phyloP scores from a whole-genome alignment of 2,888 invertebrate species.

The Phoenoteleia sp. region DNA sequence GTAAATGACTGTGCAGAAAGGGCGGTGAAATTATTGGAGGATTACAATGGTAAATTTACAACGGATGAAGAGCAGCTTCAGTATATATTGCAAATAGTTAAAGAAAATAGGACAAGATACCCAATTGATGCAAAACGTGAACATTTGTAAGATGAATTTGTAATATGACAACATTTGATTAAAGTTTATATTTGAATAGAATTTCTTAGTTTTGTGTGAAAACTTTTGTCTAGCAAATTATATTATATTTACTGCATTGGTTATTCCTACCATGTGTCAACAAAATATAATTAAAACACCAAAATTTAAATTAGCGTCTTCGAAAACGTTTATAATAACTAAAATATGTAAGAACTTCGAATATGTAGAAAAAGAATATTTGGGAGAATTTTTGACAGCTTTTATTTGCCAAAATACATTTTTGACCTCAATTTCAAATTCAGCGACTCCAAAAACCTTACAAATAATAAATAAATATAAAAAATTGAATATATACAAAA shows the following conservation, averaged over 20 bases:
- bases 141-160: neutral
- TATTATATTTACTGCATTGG: neutral
- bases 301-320: neutral
- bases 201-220: neutral
- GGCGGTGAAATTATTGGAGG: constrained; percentile 12
- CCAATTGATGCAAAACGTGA: constrained; percentile 8
- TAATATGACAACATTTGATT: neutral
- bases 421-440: neutral
- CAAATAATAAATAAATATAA: neutral
- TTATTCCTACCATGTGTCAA: neutral
- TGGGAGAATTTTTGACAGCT: neutral
- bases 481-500: no score
- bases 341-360: neutral
- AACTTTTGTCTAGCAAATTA: neutral
- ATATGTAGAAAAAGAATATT: neutral
- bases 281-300: neutral
- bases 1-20: constrained; percentile 22
- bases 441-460: neutral
- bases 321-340: neutral
- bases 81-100: constrained; percentile 25
- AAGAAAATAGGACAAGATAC: constrained; percentile 16
- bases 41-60: constrained; percentile 31
- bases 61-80: constrained; percentile 28
- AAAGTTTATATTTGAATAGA: neutral
- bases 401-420: neutral